Evolutionary conservation across 1,140 invertebrate genomes (phyloP).

Genomic region (Eulimnadia texana): DNA sequence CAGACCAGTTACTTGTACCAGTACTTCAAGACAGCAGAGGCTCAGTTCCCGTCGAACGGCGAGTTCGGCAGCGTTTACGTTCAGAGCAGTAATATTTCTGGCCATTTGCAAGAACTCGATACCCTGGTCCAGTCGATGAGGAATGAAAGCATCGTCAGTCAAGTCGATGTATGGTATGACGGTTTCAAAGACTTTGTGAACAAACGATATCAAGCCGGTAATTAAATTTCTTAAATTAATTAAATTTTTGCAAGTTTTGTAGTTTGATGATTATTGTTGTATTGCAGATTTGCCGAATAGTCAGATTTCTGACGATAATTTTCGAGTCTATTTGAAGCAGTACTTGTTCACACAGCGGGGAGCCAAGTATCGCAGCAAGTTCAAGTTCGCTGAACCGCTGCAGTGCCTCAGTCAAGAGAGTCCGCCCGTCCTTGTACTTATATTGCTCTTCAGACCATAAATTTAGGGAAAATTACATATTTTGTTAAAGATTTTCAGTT

Average conservation of each 20-base stretch:
- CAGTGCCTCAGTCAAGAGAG: constrained; percentile 41
- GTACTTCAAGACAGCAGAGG: constrained; percentile 37
- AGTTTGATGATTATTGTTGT: neutral
- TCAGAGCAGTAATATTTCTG: constrained; percentile 45
- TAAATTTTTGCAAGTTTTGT: neutral
- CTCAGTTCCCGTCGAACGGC: constrained; percentile 48
- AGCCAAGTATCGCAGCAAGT: constrained; percentile 49
- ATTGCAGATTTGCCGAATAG: constrained; percentile 5
- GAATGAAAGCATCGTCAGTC: constrained; percentile 37
- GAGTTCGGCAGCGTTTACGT: constrained; percentile 47
- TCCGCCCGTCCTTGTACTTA: constrained; percentile 38
- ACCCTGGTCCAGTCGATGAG: constrained; percentile 36
- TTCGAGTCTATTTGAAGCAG: constrained; percentile 41
- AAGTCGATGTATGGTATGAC: constrained; percentile 41
- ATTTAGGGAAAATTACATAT: neutral
- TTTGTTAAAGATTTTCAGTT: constrained; percentile 32
- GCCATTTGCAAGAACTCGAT: constrained; percentile 44
- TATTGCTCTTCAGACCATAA: constrained; percentile 9
- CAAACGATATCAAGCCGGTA: constrained; percentile 31
- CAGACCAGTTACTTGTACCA: constrained; percentile 48
- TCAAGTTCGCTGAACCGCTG: constrained; percentile 43
- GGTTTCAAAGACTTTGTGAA: constrained; percentile 44
- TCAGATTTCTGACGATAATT: neutral
- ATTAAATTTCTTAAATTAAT: constrained; percentile 1
- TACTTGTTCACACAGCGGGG: constrained; percentile 52